These are phyloP conservation scores for Orthosia gothica DNA, from an alignment of 2,888 invertebrate species.

Conservation along the genomic window DNA sequence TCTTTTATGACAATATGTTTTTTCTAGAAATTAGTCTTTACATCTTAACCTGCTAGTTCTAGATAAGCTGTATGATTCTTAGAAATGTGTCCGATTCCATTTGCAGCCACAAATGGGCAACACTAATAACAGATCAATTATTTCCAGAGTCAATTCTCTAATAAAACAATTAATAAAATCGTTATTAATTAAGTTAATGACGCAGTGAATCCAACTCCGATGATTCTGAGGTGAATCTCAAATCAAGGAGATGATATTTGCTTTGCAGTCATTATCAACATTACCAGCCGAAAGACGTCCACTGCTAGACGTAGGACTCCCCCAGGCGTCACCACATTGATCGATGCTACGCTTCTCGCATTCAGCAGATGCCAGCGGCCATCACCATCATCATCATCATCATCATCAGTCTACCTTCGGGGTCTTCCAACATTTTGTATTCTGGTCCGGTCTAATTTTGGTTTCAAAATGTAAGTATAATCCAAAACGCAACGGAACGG, in stretches of 20 bases:
- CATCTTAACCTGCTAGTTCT: background rate
- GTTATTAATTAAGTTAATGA: conserved; percentile 2
- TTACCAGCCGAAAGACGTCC: background rate
- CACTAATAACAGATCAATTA: conserved; percentile 23
- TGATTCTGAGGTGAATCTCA: background rate
- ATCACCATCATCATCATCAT: background rate
- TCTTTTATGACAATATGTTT: background rate
- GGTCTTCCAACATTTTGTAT: background rate
- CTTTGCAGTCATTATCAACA: background rate
- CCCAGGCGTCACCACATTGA: too few species aligned
- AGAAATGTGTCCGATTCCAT: background rate
- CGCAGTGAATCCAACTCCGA: background rate
- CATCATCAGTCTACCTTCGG: background rate
- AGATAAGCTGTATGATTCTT: background rate
- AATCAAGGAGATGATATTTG: background rate
- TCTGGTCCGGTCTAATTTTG: background rate
- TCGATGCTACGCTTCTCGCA: background rate
- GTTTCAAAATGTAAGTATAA: too few species aligned
- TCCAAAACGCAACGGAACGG: too few species aligned
- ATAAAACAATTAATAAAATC: conserved; percentile 2
- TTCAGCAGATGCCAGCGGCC: background rate
- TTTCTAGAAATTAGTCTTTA: too few species aligned
- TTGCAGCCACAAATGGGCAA: background rate
- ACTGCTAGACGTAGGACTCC: background rate
- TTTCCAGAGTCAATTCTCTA: background rate